phyloP scores from a whole-genome alignment of 2,113 vertebrate species.

The Ivindomyrus marchei region DNA sequence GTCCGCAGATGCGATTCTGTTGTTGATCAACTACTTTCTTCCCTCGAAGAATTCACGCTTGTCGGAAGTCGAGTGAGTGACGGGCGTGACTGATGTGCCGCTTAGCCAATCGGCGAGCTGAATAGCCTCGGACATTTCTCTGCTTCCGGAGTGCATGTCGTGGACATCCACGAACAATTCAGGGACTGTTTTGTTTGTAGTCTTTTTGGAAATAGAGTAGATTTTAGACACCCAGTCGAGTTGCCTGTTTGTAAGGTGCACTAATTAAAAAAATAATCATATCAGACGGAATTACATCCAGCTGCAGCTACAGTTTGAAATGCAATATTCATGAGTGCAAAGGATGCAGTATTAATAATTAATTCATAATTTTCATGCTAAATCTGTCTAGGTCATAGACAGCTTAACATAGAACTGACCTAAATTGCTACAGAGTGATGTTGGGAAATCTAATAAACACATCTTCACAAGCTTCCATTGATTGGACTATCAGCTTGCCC shows the following conservation, averaged over 20 bases:
- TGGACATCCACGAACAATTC: neutral
- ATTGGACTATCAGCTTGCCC: neutral
- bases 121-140: neutral
- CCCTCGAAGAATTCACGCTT: neutral
- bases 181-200: neutral
- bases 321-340: neutral
- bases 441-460: neutral
- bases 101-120: neutral
- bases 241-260: neutral
- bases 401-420: neutral
- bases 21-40: constrained; percentile 5
- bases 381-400: neutral
- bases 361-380: neutral
- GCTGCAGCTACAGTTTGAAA: neutral
- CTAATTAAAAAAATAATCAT: neutral
- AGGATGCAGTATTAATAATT: neutral
- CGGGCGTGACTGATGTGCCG: neutral
- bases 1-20: neutral
- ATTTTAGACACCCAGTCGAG: neutral
- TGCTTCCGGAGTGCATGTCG: neutral
- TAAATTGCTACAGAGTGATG: neutral
- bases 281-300: neutral
- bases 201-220: neutral
- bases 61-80: constrained; percentile 17
- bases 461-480: neutral